phyloP scores from a whole-genome alignment of 2,113 vertebrate species.

The Gallinago media region DNA sequence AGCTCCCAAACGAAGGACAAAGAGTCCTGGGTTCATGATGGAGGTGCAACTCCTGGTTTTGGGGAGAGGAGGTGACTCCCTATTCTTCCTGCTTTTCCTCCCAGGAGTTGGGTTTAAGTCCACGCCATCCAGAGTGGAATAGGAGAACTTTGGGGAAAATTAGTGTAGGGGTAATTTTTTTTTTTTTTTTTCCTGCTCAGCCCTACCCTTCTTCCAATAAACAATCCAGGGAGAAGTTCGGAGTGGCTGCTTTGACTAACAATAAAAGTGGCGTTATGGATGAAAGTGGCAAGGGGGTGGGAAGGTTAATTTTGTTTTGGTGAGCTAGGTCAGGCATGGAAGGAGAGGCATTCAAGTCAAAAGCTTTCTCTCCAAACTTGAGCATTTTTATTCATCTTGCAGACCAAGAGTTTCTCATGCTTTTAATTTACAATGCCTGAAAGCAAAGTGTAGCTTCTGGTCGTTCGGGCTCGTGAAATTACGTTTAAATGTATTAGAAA shows the following conservation, averaged over 20 bases:
- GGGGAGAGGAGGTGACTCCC: neutral
- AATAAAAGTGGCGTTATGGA: neutral
- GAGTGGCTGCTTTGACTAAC: neutral
- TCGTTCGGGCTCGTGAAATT: neutral
- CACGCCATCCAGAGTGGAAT: accelerated
- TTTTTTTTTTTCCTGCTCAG: neutral
- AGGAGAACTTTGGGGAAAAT: neutral
- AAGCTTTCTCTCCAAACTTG: neutral
- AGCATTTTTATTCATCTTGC: neutral
- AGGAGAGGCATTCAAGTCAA: neutral
- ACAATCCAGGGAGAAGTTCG: accelerated
- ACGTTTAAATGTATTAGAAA: neutral
- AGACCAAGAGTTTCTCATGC: neutral
- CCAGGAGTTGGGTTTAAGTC: accelerated
- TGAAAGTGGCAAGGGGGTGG: neutral
- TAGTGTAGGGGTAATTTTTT: accelerated
- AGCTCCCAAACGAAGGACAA: neutral
- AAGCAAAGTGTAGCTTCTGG: neutral
- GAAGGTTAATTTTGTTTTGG: slow-evolving; percentile 34
- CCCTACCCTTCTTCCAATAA: neutral
- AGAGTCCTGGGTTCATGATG: neutral
- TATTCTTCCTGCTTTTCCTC: neutral
- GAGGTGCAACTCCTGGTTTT: neutral
- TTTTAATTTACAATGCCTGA: neutral
- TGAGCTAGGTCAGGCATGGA: slow-evolving; percentile 33